Evolutionary conservation across 2,888 invertebrate genomes (phyloP).

Genomic region (Cantharis rufa): DNA sequence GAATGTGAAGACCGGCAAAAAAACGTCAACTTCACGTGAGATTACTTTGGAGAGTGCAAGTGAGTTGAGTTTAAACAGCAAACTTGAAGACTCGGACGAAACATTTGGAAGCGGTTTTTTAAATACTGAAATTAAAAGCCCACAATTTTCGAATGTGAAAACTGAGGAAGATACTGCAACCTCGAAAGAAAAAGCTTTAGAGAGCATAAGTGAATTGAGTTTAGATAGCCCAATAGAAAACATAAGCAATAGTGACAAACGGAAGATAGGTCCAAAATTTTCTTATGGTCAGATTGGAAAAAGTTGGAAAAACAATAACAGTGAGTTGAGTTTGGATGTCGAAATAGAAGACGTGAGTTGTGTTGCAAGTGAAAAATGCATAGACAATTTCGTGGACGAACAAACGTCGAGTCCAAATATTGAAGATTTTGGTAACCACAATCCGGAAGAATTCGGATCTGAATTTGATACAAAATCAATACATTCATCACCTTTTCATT

Average conservation of each 20-base stretch:
- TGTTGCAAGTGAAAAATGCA: neutral
- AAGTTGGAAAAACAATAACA: neutral
- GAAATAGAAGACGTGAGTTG: neutral
- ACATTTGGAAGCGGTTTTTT: neutral
- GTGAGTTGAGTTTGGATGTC: neutral
- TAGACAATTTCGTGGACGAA: neutral
- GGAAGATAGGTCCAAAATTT: neutral
- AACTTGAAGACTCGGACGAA: neutral
- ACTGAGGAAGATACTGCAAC: neutral
- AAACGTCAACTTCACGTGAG: too few species aligned
- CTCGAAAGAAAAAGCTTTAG: neutral
- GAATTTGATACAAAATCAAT: neutral
- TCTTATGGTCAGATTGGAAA: neutral
- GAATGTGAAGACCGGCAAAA: neutral
- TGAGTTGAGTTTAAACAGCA: neutral
- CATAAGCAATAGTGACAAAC: neutral
- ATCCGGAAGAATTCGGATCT: neutral
- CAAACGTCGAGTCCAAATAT: neutral
- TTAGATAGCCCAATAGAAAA: neutral
- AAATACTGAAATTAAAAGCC: neutral
- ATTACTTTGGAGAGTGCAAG: neutral
- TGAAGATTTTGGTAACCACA: neutral
- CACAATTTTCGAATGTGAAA: neutral
- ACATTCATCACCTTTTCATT: neutral
- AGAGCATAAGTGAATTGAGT: neutral